A percentile compares a stretch with the other conserved stretches of the same genome.
phyloP scores from a whole-genome alignment of 2,113 vertebrate species.

The Cyanoderma ruficeps region DNA sequence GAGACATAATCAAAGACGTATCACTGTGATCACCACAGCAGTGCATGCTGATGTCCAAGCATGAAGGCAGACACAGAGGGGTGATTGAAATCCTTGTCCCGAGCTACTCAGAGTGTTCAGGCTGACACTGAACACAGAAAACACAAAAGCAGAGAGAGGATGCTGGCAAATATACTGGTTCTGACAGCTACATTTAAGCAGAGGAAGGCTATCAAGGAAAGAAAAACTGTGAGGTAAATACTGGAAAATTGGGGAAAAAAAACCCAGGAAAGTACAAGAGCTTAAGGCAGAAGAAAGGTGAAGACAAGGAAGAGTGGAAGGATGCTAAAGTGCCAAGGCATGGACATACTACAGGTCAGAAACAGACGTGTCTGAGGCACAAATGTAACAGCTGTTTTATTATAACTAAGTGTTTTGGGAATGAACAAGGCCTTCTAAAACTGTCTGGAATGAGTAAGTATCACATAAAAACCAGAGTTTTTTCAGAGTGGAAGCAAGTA shows the following conservation, averaged over 20 bases:
- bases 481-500: background rate
- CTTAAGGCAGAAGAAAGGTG: background rate
- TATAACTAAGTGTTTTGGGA: background rate
- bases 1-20: background rate
- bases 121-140: background rate
- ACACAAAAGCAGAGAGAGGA: background rate
- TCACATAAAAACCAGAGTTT: accelerated
- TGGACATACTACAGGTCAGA: background rate
- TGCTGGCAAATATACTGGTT: background rate
- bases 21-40: background rate
- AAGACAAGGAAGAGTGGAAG: background rate
- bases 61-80: background rate
- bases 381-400: background rate
- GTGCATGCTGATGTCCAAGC: background rate
- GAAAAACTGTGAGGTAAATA: background rate
- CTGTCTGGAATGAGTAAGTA: background rate
- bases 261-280: background rate
- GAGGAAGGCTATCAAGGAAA: background rate
- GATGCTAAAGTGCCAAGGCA: background rate
- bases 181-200: background rate
- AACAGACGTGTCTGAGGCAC: background rate
- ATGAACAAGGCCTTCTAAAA: background rate
- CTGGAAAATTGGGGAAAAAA: accelerated
- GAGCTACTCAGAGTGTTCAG: background rate
- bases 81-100: background rate